phyloP scores from a whole-genome alignment of 2,888 invertebrate species.

The Sinelater perroti region DNA sequence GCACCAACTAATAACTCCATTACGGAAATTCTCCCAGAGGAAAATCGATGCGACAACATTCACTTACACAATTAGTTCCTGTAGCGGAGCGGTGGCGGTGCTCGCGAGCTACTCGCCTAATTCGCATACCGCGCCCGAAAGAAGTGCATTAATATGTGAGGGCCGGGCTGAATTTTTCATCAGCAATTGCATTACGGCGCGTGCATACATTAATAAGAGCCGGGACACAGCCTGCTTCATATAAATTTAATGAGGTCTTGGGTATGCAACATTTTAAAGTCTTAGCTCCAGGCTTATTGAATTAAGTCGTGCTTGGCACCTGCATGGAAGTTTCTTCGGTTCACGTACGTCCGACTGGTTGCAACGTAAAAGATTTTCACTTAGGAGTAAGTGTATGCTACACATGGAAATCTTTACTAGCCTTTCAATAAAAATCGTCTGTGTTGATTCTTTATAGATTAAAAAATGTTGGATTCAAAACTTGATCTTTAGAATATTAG shows the following conservation, averaged over 20 bases:
- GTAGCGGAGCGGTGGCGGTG: conserved; percentile 15
- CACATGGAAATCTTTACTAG: too few relatives aligned
- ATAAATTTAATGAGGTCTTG: conserved; percentile 7
- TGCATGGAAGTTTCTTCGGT: conserved; percentile 5
- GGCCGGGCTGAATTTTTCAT: neutral
- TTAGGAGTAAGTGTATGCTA: too few relatives aligned
- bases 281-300: neutral
- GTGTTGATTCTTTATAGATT: too few relatives aligned
- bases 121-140: neutral
- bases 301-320: conserved; percentile 2
- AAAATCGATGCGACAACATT: conserved; percentile 22
- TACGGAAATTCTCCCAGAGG: conserved; percentile 13
- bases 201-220: neutral
- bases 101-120: conserved; percentile 7
- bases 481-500: too few relatives aligned
- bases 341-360: too few relatives aligned
- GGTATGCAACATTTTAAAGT: conserved; percentile 5
- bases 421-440: too few relatives aligned
- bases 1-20: conserved; percentile 17
- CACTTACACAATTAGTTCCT: conserved; percentile 22
- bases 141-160: conserved; percentile 15
- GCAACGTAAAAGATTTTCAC: too few relatives aligned
- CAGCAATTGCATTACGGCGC: neutral
- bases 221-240: neutral
- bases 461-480: too few relatives aligned